Evolutionary conservation across 2,888 invertebrate genomes (phyloP).

Genomic region (Drosophila phalerata): DNA sequence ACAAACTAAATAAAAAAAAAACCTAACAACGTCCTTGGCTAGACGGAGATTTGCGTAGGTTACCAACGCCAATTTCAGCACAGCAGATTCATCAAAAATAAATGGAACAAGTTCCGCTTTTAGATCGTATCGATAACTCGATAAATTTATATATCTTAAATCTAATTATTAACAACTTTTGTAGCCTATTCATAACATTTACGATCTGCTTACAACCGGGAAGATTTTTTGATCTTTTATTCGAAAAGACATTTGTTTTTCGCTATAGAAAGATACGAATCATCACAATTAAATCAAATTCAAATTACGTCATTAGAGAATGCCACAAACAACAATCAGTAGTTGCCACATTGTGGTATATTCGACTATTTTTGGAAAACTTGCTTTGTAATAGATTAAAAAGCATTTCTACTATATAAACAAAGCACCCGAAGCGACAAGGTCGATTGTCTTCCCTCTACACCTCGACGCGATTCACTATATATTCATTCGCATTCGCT

Average conservation of each 20-base stretch:
- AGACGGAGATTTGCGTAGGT: constrained; percentile 28
- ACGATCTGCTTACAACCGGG: constrained; percentile 5
- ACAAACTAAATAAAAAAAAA: no score
- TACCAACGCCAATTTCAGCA: constrained; percentile 14
- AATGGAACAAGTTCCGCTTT: constrained; percentile 10
- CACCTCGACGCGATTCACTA: neutral
- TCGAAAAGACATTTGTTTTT: neutral
- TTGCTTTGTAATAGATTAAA: constrained; percentile 52
- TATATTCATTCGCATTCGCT: constrained; percentile 37
- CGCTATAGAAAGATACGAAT: neutral
- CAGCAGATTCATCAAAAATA: constrained; percentile 9
- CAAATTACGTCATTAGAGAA: constrained; percentile 32
- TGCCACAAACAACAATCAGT: neutral
- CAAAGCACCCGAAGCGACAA: constrained; percentile 42
- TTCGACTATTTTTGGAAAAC: constrained; percentile 29
- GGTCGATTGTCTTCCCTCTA: constrained; percentile 27
- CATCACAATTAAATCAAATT: neutral
- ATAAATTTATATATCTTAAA: constrained; percentile 1
- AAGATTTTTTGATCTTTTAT: neutral
- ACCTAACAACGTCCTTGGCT: constrained; percentile 17
- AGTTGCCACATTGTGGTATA: neutral
- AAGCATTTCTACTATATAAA: constrained; percentile 31
- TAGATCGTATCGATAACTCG: constrained; percentile 6
- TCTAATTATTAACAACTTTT: neutral
- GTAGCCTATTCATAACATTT: no score